phyloP scores from a whole-genome alignment of 2,888 invertebrate species.

The Epistrophe grossulariae region DNA sequence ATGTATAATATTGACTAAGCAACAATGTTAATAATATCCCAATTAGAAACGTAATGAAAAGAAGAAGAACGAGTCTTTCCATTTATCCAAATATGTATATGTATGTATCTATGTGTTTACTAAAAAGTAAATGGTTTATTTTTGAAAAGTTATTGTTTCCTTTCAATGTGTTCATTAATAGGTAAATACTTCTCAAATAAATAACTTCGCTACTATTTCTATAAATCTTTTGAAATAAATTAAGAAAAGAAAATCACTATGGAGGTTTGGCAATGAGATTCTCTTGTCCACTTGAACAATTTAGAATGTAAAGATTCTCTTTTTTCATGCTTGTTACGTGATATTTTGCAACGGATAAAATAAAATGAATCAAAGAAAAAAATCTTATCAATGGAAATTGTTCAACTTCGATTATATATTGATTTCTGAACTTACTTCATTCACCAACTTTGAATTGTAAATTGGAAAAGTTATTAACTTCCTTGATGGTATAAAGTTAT shows the following conservation, averaged over 20 bases:
- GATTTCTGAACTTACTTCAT: neutral
- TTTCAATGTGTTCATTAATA: neutral
- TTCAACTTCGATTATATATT: conserved; percentile 13
- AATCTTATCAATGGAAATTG: neutral
- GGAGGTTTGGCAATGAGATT: neutral
- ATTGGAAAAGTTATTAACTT: conserved; percentile 32
- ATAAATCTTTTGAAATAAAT: neutral
- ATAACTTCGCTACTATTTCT: neutral
- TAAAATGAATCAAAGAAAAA: conserved; percentile 8
- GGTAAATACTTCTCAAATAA: neutral
- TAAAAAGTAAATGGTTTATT: neutral
- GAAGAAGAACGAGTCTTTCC: too few relatives aligned
- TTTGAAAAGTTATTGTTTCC: neutral
- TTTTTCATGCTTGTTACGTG: neutral
- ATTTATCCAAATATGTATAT: too few relatives aligned
- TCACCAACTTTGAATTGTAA: neutral
- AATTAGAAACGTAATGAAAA: too few relatives aligned
- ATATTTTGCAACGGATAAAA: neutral
- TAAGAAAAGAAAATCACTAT: neutral
- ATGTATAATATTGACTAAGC: too few relatives aligned
- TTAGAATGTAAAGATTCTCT: neutral
- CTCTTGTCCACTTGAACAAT: conserved; percentile 9
- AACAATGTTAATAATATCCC: too few relatives aligned
- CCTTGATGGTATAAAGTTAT: conserved; percentile 15
- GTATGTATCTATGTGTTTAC: too few relatives aligned